Evolutionary conservation across 2,797 vertebrate species (phyloP), one percentile per base, ranked within the genome.

Genomic region (Lerista edwardsae): DNA sequence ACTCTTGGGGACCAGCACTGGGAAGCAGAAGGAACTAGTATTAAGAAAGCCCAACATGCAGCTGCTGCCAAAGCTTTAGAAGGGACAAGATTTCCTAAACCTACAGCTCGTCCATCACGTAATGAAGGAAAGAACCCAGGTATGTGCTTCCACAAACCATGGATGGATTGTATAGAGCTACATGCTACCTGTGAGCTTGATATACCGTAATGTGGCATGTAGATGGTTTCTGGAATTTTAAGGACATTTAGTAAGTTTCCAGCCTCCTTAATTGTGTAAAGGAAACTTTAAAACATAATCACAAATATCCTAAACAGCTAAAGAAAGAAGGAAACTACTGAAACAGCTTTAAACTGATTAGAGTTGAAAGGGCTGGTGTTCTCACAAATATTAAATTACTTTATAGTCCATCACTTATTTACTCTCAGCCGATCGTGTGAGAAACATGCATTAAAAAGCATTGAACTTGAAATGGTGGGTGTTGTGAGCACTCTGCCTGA

Each of bases 31-130:
- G 97, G 98, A 95, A 98, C 97, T 94, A 98, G 97, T 96, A 98
- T 98, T 94, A 98, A 99, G 96, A 99, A 99, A 96, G 98, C 98
- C 59, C 98, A 99, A 95, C 98, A 99, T 81, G 97, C 97, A 1
- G 97, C 97, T 91, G 98, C 98, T 95, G 95, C 97, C 86, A 97
- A 97, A 92, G 97, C 98, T 95, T 96, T 99, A 87, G 94, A 96
- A 91, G 97, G 97, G 95, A 98, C 97, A 23, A 97, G 97, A 68
- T 98, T 98, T 93, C 98, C 97, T 57, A 98, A 98, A 90, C 97
- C 98, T 75, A 97, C 96, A 4, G 90, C 95, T 92, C 97, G 97
- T 93, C 96, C 95, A 27, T 97, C 97, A 83, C 97, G 97, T 87
- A 97, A 96, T 91, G 97, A 97, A 96, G 97, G 97, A 97, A 98